Base-by-base conservation (phyloP, 2,113 vertebrate species). In the Poeciliopsis retropinna region DNA sequence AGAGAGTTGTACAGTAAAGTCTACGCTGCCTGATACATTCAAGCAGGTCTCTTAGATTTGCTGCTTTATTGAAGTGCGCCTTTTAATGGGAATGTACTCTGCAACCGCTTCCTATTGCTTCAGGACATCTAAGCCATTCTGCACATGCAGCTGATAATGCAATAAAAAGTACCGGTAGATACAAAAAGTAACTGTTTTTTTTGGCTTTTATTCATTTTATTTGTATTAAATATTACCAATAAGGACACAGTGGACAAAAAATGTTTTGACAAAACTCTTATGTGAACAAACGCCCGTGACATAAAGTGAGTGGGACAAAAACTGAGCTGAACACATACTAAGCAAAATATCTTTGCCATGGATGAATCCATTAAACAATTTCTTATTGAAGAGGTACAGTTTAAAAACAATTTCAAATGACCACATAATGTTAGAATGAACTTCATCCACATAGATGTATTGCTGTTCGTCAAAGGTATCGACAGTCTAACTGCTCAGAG, bases 201-300 rank as follows among this genome's bases (percentile, higher is more conserved):
- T 57, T 54, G 22, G 51, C 69, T 87, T 79, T 73, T 32, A 54
- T 70, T 31, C 28, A 30, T 80, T 91, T 90, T 86, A 92, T 85
- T 90, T 70, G 62, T 85, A 87, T 84, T 87, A 89, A 88, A 86
- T 89, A 89, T 80, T 76, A 84, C 80, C 81, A 80, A 76, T 74
- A 73, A 79, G 70, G 71, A 85, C 73, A 85, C 77, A 67, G 71
- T 79, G 79, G 79, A 84, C 75, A 85, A 76, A 88, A 19, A 84
- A 84, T 77, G 19, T 60, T 73, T 86, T 64, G 70, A 74, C 69
- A 75, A 80, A 90, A 88, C 75, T 75, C 66, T 66, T 80, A 63
- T 75, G 62, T 78, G 86, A 88, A 84, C 67, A 86, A 85, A 88
- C 67, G 82, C 78, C 68, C 74, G 76, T 74, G 12, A 75, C 37